Base-by-base conservation (phyloP, 2,888 invertebrate genomes). In the Aplocera efformata region DNA sequence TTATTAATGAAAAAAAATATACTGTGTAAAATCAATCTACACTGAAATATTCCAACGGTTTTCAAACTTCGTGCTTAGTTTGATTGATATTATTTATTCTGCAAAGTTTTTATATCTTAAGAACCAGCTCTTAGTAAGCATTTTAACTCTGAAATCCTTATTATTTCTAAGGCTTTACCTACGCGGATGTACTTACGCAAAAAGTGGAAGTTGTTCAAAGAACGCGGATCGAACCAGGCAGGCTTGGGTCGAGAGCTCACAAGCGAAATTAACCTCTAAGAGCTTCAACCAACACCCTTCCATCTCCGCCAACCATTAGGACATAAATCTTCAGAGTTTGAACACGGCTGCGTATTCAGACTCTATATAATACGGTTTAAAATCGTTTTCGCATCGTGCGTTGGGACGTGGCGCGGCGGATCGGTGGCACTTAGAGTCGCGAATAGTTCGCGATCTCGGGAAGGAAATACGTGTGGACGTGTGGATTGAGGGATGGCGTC, bases 171-270 rank as follows among this genome's bases (percentile, higher is more conserved):
- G 58, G 66, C 70, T 76, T 64, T 69, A 76, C 60, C 63, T 58
- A 64, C 61, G 63, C 71, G 78, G 76, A 78, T 81, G 77, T 81
- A 79, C 76, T 73, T 57, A 46, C 55, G 65, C 79, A 86, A 86
- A 86, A 86, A 86, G 74, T 82, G 69, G 84, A 78, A 79, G 76
- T 76, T 70, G 71, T 63, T 67, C 65, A 66, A 79, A 79, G 84
- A 85, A 86, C 85, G 85, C 85, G 85, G 85, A 85, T 82, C 71
- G 74, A 63, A 69, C 67, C 65, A 72, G 3, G 67, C 59, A 60
- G 62, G 64, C 56, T 61, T 57, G 47, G 57, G 63, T 58, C 61
- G 56, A 42, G 43, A 42, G 32, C 46, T 51, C 51, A 42, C 78
- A 73, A 72, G 64, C 78, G 54, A 83, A 72, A 73, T 51, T 75